A percentile compares a stretch with the other conserved stretches of the same genome.
These are phyloP conservation scores for Phrynocephalus versicolor DNA, from an alignment of 2,113 vertebrate genomes.

Conservation along the genomic window DNA sequence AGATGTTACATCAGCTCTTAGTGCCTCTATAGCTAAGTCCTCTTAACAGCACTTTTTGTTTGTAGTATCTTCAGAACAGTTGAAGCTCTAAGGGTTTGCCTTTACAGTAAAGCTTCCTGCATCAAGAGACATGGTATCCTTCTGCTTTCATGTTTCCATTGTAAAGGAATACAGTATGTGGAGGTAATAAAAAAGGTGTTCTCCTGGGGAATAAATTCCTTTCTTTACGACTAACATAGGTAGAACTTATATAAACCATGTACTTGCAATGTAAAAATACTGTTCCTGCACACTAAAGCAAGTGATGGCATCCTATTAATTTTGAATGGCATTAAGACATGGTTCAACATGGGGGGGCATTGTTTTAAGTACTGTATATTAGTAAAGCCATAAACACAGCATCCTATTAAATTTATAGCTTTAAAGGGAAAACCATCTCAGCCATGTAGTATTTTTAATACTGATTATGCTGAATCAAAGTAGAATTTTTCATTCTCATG, in stretches of 20 bases:
- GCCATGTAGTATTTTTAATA: constrained; percentile 1
- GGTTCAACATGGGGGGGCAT: neutral
- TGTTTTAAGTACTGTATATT: neutral
- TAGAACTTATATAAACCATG: neutral
- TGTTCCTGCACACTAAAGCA: neutral
- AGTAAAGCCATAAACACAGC: constrained; percentile 2
- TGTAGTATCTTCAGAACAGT: constrained; percentile 8
- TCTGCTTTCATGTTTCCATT: constrained; percentile 40
- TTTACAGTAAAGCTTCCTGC: constrained; percentile 33
- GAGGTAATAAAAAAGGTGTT: constrained; percentile 7
- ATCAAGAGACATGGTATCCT: constrained; percentile 15
- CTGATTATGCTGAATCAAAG: constrained; percentile 25
- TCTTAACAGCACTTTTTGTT: constrained; percentile 39
- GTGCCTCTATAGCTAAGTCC: constrained; percentile 51
- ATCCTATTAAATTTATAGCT: neutral
- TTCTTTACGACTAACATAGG: neutral
- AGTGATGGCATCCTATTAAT: neutral
- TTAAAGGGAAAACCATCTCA: constrained; percentile 10
- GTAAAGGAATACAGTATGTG: constrained; percentile 16
- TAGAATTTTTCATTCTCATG: neutral
- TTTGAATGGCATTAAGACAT: neutral
- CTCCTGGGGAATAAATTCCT: constrained; percentile 29
- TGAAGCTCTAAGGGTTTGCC: neutral
- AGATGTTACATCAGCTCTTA: constrained; percentile 55
- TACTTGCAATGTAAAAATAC: neutral